These are phyloP conservation scores for Salmo trutta DNA, from an alignment of 2,797 vertebrate genomes.

Conservation along the genomic window DNA sequence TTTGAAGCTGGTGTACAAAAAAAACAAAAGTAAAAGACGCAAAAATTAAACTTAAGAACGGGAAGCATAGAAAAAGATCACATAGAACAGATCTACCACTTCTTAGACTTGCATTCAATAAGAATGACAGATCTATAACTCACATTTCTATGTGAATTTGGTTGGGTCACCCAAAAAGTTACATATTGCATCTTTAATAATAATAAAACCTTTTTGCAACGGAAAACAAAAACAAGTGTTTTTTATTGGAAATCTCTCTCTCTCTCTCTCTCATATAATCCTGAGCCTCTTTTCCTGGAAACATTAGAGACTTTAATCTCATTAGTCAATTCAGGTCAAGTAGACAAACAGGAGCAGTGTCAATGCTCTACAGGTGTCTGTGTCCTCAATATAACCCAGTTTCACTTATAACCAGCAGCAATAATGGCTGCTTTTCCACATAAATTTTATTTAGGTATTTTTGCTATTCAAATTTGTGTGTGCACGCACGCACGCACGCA, in stretches of 20 bases:
- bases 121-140: too few species aligned
- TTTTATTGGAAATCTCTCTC: background rate
- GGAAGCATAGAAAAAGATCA: too few species aligned
- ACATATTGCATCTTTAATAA: too few species aligned
- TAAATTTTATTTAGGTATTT: background rate
- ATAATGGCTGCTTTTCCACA: background rate
- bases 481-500: constrained; percentile 27
- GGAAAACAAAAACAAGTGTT: background rate
- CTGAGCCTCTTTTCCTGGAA: constrained; percentile 30
- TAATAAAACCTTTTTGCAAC: background rate
- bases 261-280: constrained; percentile 1
- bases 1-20: too few species aligned
- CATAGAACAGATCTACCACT: too few species aligned
- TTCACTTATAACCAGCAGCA: background rate
- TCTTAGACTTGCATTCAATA: too few species aligned
- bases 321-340: constrained; percentile 36
- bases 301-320: constrained; percentile 22
- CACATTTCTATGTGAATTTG: too few species aligned
- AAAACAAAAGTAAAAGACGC: too few species aligned
- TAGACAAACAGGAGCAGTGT: background rate
- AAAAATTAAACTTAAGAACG: too few species aligned
- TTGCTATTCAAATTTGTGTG: background rate
- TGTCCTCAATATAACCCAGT: background rate
- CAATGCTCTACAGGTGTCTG: constrained; percentile 10
- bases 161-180: too few species aligned